These are phyloP conservation scores for Shinisaurus crocodilurus DNA, from an alignment of 2,113 vertebrate genomes.

Conservation along the genomic window DNA sequence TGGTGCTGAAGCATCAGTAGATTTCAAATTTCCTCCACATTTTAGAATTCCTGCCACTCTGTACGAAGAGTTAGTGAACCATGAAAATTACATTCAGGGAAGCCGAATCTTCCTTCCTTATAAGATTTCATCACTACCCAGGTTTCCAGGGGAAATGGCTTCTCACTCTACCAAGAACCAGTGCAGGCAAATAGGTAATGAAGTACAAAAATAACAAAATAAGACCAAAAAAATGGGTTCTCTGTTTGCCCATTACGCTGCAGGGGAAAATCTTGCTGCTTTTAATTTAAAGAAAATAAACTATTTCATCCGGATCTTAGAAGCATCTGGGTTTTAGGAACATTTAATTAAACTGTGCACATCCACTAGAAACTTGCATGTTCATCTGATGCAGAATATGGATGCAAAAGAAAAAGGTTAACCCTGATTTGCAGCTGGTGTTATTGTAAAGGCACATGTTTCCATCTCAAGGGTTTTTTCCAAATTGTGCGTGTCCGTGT, in stretches of 20 bases:
- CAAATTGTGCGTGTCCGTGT: background rate
- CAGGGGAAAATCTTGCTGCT: background rate
- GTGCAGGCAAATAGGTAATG: background rate
- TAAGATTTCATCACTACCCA: slow-evolving; percentile 1
- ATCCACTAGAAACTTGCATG: background rate
- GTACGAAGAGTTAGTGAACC: background rate
- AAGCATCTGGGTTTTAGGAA: background rate
- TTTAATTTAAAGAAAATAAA: background rate
- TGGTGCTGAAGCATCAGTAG: background rate
- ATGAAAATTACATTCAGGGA: background rate
- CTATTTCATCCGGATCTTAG: background rate
- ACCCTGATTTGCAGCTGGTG: background rate
- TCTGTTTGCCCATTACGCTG: background rate
- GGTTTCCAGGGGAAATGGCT: background rate
- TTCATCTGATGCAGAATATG: background rate
- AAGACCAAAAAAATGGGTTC: background rate
- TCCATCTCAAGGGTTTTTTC: background rate
- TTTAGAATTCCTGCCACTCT: background rate
- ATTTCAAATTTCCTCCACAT: background rate
- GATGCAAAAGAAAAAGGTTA: background rate
- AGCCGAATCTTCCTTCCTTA: background rate
- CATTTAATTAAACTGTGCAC: background rate
- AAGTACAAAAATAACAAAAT: background rate
- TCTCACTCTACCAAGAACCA: background rate
- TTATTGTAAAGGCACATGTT: background rate